A percentile compares a stretch with the other conserved stretches of the same genome.
phyloP scores from a whole-genome alignment of 2,113 vertebrate species.

The Periophthalmodon schlosseri region DNA sequence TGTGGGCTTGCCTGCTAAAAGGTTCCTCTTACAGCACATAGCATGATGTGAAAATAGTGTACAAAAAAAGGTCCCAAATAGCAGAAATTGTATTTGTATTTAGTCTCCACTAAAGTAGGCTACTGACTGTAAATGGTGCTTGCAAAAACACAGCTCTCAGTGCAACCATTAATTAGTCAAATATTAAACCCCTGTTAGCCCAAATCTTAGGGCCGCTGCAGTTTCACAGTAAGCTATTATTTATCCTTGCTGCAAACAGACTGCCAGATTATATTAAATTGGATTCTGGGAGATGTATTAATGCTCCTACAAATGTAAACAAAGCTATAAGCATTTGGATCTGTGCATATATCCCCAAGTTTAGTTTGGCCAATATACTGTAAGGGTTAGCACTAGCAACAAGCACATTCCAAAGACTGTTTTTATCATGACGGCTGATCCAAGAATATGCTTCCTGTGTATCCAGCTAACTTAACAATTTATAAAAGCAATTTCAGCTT shows the following conservation, averaged over 20 bases:
- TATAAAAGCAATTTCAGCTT: not conserved
- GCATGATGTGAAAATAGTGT: conserved; percentile 39
- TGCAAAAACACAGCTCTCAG: conserved; percentile 9
- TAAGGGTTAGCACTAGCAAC: not conserved
- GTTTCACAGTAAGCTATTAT: conserved; percentile 26
- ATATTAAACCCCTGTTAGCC: conserved; percentile 29
- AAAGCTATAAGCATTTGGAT: conserved; percentile 12
- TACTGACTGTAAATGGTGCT: conserved; percentile 1
- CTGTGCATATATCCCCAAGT: not conserved
- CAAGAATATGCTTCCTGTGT: conserved; percentile 9
- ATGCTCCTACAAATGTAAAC: conserved; percentile 20
- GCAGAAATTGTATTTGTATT: conserved; percentile 51
- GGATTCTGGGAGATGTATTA: not conserved
- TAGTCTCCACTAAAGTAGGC: conserved; percentile 7
- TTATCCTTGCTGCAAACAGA: conserved; percentile 8
- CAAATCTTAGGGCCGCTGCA: conserved; percentile 12
- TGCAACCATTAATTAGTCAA: conserved; percentile 26
- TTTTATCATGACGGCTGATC: conserved; percentile 33
- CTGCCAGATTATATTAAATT: not conserved
- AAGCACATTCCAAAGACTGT: conserved; percentile 52
- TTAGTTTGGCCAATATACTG: conserved; percentile 2
- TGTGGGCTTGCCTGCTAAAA: not conserved
- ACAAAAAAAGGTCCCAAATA: conserved; percentile 55
- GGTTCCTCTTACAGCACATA: conserved; percentile 20
- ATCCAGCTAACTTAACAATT: not conserved